Evolutionary conservation across 2,888 invertebrate species (phyloP).

Genomic region (Perizoma affinitatum): DNA sequence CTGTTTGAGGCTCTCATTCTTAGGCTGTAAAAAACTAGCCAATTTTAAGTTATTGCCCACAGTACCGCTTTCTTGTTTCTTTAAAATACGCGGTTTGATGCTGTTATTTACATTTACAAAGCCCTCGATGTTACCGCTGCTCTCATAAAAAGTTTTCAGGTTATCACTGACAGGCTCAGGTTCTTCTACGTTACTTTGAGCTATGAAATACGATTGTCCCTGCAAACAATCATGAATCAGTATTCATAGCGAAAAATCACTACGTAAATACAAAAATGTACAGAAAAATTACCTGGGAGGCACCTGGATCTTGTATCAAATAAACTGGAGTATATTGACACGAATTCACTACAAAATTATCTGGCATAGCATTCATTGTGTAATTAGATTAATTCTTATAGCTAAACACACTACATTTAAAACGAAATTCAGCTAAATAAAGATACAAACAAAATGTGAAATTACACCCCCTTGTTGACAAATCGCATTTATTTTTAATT

Average conservation of each 20-base stretch:
- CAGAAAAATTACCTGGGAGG: constrained; percentile 67
- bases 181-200: constrained; percentile 56
- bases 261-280: constrained; percentile 38
- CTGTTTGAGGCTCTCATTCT: constrained; percentile 49
- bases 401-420: constrained; percentile 49
- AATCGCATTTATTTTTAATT: constrained; percentile 31
- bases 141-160: constrained; percentile 79
- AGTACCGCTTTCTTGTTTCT: constrained; percentile 57
- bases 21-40: constrained; percentile 71
- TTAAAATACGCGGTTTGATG: constrained; percentile 57
- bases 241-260: constrained; percentile 27
- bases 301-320: constrained; percentile 71
- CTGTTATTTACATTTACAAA: constrained; percentile 50
- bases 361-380: constrained; percentile 66
- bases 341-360: constrained; percentile 69
- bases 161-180: constrained; percentile 69
- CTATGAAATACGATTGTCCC: constrained; percentile 66
- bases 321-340: constrained; percentile 78
- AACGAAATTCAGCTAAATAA: constrained; percentile 36
- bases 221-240: constrained; percentile 49
- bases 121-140: constrained; percentile 75
- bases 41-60: constrained; percentile 72
- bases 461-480: constrained; percentile 43
- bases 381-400: constrained; percentile 43
- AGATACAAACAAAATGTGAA: constrained; percentile 42